phyloP scores from a whole-genome alignment of 2,888 invertebrate genomes.

The Diachrysia chrysitis region DNA sequence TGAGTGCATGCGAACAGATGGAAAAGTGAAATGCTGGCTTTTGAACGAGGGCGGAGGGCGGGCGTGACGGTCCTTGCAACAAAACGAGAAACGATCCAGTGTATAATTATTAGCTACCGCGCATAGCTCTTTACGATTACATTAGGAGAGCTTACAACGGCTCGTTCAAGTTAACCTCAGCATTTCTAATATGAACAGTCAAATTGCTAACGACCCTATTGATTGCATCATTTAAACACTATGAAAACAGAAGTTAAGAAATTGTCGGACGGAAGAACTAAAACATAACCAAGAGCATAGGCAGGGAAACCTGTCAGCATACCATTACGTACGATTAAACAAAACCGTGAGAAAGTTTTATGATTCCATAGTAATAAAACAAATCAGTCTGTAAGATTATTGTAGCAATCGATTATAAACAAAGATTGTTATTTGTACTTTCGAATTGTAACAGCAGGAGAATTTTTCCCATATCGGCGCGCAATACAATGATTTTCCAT shows the following conservation, averaged over 20 bases:
- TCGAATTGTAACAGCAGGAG: constrained; percentile 40
- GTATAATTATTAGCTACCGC: constrained; percentile 36
- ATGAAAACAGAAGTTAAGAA: constrained; percentile 42
- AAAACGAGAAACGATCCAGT: constrained; percentile 29
- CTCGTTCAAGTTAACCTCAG: constrained; percentile 17
- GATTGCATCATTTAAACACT: constrained; percentile 31
- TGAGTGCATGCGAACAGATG: constrained; percentile 16
- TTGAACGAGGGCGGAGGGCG: constrained; percentile 22
- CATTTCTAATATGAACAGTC: constrained; percentile 14
- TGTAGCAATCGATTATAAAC: constrained; percentile 55
- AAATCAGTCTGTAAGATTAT: constrained; percentile 42
- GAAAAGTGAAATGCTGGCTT: constrained; percentile 31
- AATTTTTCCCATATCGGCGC: constrained; percentile 56
- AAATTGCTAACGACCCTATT: constrained; percentile 47
- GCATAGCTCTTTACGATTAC: constrained; percentile 24
- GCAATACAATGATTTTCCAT: constrained; percentile 47
- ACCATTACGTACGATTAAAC: constrained; percentile 42
- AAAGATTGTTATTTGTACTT: constrained; percentile 46
- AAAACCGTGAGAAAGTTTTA: constrained; percentile 62
- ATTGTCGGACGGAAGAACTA: constrained; percentile 13
- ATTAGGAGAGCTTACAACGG: constrained; percentile 25
- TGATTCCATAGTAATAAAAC: constrained; percentile 38
- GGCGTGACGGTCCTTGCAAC: constrained; percentile 16
- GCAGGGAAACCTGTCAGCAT: constrained; percentile 32
- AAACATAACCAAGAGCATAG: constrained; percentile 18